Base-by-base conservation (phyloP, 2,888 invertebrate species). In the Chrysotoxum bicinctum region DNA sequence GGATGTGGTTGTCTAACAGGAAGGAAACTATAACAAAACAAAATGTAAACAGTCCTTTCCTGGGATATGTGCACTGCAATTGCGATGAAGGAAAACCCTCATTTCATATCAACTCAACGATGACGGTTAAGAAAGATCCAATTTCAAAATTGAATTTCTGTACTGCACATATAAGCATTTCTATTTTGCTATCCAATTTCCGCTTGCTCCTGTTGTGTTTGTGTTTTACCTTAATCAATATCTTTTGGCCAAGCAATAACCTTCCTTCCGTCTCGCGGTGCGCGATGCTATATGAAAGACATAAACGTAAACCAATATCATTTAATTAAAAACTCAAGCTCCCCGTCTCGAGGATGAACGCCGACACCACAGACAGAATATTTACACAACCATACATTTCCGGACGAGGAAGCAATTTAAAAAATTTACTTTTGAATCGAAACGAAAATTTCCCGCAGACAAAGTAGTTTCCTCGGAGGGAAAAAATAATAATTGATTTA, bases 21-120 rank as follows among this genome's bases (percentile, higher is more conserved):
- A 62, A 62, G 60, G 60, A 40, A 43, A 43, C 43, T 62, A 14
- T 43, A 40, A 26, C 60, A 60, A 56, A 60, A 40, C 60, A 37
- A 60, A 26, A 26, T 40, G 23, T 26, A 43, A 60, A 60, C 9
- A 60, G n/a, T 26, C 26, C 9, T 9, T 74, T 48, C 40, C 68
- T 54, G 52, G 52, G 43, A 66, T 60, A 58, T 73, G 32, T 69
- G 48, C 43, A 58, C 32, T 43, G 64, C 78, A 58, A 45, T 72
- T 45, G 77, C 48, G 40, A 56, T 69, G 77, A 56, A 21, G 35
- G 56, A 35, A 35, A 32, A 56, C 35, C n/a, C n/a, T 56, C 19
- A 56, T 35, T 56, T 56, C 56, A 35, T 35, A 21, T 12, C 12
- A 21, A 30, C 19, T 56, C 30, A 4, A 16, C 9, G 54, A 30